Conservation (phyloP, 2,888 invertebrate genomes). For the Chalcosyrphus nemorum region DNA sequence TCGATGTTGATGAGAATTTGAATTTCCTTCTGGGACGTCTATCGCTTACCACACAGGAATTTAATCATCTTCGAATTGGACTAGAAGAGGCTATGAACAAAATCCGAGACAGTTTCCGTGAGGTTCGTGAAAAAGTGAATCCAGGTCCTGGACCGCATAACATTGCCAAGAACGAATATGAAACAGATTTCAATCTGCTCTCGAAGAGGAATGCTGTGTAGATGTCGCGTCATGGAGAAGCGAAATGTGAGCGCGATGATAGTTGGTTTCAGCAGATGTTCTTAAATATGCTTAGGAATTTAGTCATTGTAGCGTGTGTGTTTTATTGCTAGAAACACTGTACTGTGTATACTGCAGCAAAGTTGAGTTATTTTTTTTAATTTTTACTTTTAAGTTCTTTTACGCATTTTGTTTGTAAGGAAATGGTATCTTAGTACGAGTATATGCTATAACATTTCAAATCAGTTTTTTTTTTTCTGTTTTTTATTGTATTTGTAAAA, state of each 20-base stretch:
- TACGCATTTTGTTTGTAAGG: constrained; percentile 46
- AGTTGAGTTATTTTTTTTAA: constrained; percentile 22
- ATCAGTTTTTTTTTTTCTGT: constrained; percentile 15
- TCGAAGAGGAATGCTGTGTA: constrained; percentile 77
- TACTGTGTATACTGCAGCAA: constrained; percentile 16
- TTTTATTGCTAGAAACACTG: constrained; percentile 2
- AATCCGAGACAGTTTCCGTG: constrained; percentile 86
- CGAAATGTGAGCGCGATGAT: background rate
- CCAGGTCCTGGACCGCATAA: constrained; percentile 85
- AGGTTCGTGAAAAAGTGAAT: constrained; percentile 84
- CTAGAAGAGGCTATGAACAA: constrained; percentile 88
- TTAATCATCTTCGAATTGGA: constrained; percentile 90
- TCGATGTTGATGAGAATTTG: constrained; percentile 90
- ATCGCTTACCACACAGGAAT: constrained; percentile 92
- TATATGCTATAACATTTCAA: constrained; percentile 59
- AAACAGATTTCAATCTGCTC: constrained; percentile 79
- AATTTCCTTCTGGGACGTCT: constrained; percentile 91
- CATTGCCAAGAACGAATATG: constrained; percentile 81
- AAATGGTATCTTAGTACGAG: constrained; percentile 49
- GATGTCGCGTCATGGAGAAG: background rate
- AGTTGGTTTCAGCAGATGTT: no score
- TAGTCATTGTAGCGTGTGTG: background rate
- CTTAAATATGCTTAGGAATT: constrained; percentile 2
- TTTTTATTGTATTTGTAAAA: constrained; percentile 35
- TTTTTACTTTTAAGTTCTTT: constrained; percentile 40